Percentiles rank a stretch among this genome's conserved stretches.
phyloP scores from a whole-genome alignment of 2,797 vertebrate genomes.

The Peromyscus nudipes region DNA sequence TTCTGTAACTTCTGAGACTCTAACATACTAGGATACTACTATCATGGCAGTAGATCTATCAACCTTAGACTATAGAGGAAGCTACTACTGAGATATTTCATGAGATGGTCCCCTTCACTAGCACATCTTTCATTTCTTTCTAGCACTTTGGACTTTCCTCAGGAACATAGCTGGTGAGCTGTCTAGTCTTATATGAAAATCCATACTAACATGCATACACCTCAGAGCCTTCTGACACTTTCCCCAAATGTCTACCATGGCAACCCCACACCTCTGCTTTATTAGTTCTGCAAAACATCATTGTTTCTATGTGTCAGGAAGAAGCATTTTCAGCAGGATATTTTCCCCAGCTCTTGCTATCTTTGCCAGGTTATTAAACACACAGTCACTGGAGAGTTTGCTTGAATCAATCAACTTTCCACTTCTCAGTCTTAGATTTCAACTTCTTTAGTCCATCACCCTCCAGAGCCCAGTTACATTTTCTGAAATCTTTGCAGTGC shows the following conservation, averaged over 20 bases:
- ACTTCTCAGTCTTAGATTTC: slow-evolving; percentile 6
- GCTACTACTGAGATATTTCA: not conserved
- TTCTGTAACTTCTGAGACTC: not conserved
- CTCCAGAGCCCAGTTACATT: not conserved
- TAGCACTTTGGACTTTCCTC: not conserved
- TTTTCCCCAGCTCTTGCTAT: not conserved
- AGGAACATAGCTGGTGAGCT: not conserved
- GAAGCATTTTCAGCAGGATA: slow-evolving; percentile 21
- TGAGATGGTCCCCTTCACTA: not conserved
- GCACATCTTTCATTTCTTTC: not conserved
- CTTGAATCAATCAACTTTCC: not conserved
- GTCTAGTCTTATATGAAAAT: slow-evolving; percentile 16
- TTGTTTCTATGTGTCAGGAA: slow-evolving; percentile 23
- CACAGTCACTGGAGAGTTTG: not conserved
- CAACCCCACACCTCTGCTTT: slow-evolving; percentile 22
- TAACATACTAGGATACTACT: not conserved
- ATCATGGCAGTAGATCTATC: not conserved
- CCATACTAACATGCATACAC: not conserved
- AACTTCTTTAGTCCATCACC: slow-evolving; percentile 36
- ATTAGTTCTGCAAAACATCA: slow-evolving; percentile 27
- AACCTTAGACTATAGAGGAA: not conserved
- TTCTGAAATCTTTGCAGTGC: not conserved
- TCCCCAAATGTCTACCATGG: slow-evolving; percentile 39
- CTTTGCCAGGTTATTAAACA: slow-evolving; percentile 38
- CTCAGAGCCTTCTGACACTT: slow-evolving; percentile 1